Evolutionary conservation across 2,797 vertebrate genomes (phyloP).

Genomic region (Antrozous pallidus): DNA sequence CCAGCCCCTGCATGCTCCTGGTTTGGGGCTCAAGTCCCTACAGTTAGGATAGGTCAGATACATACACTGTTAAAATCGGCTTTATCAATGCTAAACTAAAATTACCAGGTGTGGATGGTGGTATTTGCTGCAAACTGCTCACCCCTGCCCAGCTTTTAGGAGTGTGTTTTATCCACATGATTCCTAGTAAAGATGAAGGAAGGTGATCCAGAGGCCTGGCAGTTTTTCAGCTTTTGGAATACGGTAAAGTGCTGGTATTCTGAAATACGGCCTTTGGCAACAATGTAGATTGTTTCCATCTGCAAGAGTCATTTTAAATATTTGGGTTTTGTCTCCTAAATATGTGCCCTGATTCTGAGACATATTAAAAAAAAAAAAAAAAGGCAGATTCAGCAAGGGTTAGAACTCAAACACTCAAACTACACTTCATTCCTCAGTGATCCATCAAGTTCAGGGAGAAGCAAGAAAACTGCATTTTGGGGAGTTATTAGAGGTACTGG

Average conservation of each 20-base stretch:
- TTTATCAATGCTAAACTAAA: conserved; percentile 1
- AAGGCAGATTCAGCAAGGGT: background rate
- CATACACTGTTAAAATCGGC: conserved; percentile 56
- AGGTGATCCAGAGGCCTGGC: background rate
- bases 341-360: conserved; percentile 13
- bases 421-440: background rate
- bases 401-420: conserved; percentile 16
- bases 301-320: conserved; percentile 42
- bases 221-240: background rate
- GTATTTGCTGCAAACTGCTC: background rate
- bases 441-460: background rate
- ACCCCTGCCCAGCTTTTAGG: background rate
- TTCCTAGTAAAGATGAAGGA: background rate
- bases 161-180: background rate
- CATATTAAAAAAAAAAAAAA: background rate
- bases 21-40: conserved; percentile 58
- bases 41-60: conserved; percentile 57
- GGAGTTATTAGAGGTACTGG: background rate
- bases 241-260: background rate
- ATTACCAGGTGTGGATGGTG: background rate
- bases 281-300: conserved; percentile 7
- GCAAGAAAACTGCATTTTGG: background rate
- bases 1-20: conserved; percentile 50
- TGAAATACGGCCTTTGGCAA: conserved; percentile 32
- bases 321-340: conserved; percentile 32